phyloP scores from a whole-genome alignment of 2,113 vertebrate genomes.

The Anolis carolinensis region DNA sequence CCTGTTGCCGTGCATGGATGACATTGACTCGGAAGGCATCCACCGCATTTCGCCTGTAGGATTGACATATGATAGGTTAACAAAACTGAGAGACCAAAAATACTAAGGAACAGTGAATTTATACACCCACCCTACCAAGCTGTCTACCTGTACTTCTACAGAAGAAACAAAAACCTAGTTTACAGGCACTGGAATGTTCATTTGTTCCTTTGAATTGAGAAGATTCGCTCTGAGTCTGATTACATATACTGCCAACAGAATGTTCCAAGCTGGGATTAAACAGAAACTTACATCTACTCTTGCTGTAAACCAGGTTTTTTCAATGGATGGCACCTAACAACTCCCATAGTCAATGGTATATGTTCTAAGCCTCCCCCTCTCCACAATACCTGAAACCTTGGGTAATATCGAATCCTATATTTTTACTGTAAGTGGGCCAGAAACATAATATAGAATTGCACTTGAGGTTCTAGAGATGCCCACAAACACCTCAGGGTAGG shows the following conservation, averaged over 20 bases:
- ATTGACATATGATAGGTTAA: background rate
- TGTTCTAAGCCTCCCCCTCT: too few relatives aligned
- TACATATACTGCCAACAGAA: background rate
- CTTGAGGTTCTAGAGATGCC: too few relatives aligned
- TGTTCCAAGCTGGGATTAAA: background rate
- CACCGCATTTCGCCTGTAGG: constrained; percentile 91
- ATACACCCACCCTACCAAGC: constrained; percentile 12
- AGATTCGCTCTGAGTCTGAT: background rate
- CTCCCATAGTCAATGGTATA: too few relatives aligned
- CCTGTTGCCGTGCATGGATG: constrained; percentile 98
- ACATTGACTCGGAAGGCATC: constrained; percentile 99
- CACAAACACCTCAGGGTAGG: too few relatives aligned
- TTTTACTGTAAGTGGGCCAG: too few relatives aligned
- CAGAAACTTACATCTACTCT: background rate
- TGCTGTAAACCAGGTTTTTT: background rate
- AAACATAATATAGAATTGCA: too few relatives aligned
- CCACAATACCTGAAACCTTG: too few relatives aligned
- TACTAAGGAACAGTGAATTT: background rate
- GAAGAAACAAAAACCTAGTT: background rate
- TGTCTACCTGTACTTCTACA: background rate
- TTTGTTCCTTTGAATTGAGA: background rate
- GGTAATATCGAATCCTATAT: too few relatives aligned
- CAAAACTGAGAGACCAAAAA: background rate
- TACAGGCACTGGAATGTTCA: background rate
- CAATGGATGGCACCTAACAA: background rate